Base-by-base conservation (phyloP, 2,888 invertebrate species). In the Unio pictorum region DNA sequence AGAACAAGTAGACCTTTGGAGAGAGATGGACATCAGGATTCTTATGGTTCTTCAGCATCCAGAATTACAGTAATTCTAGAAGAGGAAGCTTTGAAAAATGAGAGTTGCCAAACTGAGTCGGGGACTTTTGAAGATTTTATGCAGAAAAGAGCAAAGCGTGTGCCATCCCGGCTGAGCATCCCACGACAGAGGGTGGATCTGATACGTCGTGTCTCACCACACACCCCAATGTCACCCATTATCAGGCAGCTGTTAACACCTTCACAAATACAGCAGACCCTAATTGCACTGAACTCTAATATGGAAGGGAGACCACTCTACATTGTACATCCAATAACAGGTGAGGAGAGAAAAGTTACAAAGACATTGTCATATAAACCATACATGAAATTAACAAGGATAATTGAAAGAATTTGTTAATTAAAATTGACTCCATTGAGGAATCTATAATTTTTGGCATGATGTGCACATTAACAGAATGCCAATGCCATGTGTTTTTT, bases 251-350 rank as follows among this genome's bases (percentile, higher is more conserved):
- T 81, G 7, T 68, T 82, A 61, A 76, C 76, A n/a, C 78, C 77
- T 7, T 61, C 55, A 15, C 63, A 65, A 64, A 57, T 64, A 34
- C 73, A 74, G 45, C 71, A 74, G 5, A 72, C 70, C n/a, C 34
- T 84, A 26, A 75, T 81, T 15, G 72, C 76, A 20, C 72, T 84
- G n/a, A 82, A 82, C 61, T 23, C 61, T 3, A 54, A 63, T 11
- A 20, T 70, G 28, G 55, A 17, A 30, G 69, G 60, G 26, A 64
- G 30, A 28, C 76, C 79, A 1, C 65, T 84, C 18, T 83, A 75
- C 61, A 73, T 83, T 56, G 72, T 84, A 26, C 84, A 84, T 75
- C 81, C 84, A 15, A 74, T 83, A 6, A 83, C 82, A 67, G 82
- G 84, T 82, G 64, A 66, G 67, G 17, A 20, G 3, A 45, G 28